phyloP scores from a whole-genome alignment of 2,888 invertebrate genomes.

The Nephrotoma appendiculata region DNA sequence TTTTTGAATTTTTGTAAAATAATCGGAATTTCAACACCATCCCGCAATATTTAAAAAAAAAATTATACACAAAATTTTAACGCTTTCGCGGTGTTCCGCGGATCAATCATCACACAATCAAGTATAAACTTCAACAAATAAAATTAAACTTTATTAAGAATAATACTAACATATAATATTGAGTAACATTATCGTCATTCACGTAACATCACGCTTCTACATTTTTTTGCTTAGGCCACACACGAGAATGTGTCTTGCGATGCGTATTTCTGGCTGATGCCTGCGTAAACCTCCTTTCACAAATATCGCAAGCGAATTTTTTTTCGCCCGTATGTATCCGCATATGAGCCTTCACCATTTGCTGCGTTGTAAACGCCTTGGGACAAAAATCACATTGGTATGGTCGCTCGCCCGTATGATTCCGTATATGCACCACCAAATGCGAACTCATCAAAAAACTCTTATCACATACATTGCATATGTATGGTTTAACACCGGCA shows the following conservation, averaged over 20 bases:
- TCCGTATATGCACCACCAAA: slow-evolving; percentile 10
- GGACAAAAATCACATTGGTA: slow-evolving; percentile 9
- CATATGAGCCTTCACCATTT: slow-evolving; percentile 9
- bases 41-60: no score
- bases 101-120: no score
- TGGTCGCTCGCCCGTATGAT: slow-evolving; percentile 11
- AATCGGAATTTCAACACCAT: no score
- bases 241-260: slow-evolving; percentile 5
- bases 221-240: neutral
- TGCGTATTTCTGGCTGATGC: slow-evolving; percentile 9
- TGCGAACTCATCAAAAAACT: slow-evolving; percentile 9
- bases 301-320: slow-evolving; percentile 9
- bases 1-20: no score
- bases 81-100: no score
- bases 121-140: neutral
- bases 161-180: neutral
- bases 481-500: slow-evolving; percentile 10
- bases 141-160: neutral
- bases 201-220: neutral
- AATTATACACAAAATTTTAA: no score
- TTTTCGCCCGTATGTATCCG: slow-evolving; percentile 10
- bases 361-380: slow-evolving; percentile 5
- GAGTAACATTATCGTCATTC: neutral
- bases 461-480: slow-evolving; percentile 9
- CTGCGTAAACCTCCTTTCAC: slow-evolving; percentile 9